Conservation (phyloP, 2,797 vertebrate species). For the Megalops cyprinoides region DNA sequence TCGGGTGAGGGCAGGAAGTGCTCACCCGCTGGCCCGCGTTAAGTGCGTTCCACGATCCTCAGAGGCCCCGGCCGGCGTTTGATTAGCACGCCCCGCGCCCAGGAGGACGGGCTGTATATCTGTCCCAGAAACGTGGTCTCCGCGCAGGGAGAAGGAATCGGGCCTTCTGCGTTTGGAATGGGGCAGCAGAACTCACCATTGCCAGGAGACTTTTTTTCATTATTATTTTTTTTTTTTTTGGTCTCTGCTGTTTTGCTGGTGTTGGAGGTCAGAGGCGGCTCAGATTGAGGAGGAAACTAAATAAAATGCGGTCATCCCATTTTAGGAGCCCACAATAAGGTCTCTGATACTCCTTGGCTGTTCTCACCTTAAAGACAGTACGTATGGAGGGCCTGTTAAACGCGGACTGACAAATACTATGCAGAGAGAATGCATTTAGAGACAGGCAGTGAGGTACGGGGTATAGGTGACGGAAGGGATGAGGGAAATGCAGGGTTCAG, state of each 20-base stretch:
- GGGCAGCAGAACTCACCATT: too few species aligned
- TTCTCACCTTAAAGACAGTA: neutral
- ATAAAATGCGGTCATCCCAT: too few species aligned
- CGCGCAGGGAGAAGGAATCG: neutral
- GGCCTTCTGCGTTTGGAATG: neutral
- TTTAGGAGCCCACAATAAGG: too few species aligned
- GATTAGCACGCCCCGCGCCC: neutral
- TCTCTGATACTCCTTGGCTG: neutral
- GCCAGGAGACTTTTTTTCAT: neutral
- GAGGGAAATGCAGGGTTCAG: slow-evolving; percentile 32
- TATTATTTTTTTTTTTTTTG: neutral
- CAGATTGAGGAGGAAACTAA: too few species aligned
- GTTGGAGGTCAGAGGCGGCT: too few species aligned
- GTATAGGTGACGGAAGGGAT: neutral
- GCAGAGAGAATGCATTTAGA: slow-evolving; percentile 30
- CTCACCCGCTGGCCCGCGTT: neutral
- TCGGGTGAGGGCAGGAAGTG: neutral
- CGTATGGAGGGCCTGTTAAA: neutral
- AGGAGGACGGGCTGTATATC: neutral
- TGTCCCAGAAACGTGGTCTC: neutral
- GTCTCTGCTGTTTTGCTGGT: neutral
- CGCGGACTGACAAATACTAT: neutral
- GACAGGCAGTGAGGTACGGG: neutral
- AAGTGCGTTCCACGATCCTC: neutral
- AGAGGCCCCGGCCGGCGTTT: neutral